Conservation (phyloP, 2,888 invertebrate species). For the Drosophila colorata region DNA sequence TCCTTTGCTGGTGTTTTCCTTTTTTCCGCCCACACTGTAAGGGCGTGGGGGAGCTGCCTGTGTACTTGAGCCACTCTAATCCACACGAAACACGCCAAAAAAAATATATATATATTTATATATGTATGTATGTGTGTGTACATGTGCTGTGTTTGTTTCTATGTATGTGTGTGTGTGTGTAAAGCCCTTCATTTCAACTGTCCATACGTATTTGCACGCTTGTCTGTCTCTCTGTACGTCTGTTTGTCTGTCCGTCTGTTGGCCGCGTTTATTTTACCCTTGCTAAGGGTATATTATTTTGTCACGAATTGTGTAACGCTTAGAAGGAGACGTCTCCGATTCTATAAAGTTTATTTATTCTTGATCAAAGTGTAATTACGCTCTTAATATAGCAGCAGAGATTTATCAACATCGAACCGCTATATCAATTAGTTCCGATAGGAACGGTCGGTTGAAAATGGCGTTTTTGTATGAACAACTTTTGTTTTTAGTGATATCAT, state of each 20-base stretch:
- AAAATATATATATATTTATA: slow-evolving; percentile 31
- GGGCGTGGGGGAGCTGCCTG: slow-evolving; percentile 8
- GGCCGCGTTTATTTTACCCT: slow-evolving; percentile 11
- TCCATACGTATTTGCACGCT: slow-evolving; percentile 75
- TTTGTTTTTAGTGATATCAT: too few relatives aligned
- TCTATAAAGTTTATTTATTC: too few relatives aligned
- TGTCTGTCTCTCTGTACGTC: slow-evolving; percentile 55
- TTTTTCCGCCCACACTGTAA: slow-evolving; percentile 6
- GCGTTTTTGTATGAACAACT: too few relatives aligned
- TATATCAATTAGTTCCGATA: too few relatives aligned
- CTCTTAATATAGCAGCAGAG: too few relatives aligned
- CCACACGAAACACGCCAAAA: slow-evolving; percentile 59
- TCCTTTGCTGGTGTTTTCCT: slow-evolving; percentile 6
- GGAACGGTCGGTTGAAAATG: too few relatives aligned
- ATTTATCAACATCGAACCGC: too few relatives aligned
- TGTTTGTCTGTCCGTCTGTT: slow-evolving; percentile 19
- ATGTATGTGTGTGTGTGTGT: slow-evolving; percentile 15
- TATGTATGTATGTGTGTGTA: slow-evolving; percentile 8
- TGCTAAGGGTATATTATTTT: not conserved
- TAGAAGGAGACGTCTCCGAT: too few relatives aligned
- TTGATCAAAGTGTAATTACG: too few relatives aligned
- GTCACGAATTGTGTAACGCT: too few relatives aligned
- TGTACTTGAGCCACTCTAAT: slow-evolving; percentile 65
- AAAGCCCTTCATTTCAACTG: slow-evolving; percentile 71
- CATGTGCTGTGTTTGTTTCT: slow-evolving; percentile 1